These are phyloP conservation scores for Acanthurus leucopareius DNA, from an alignment of 2,797 vertebrate genomes.

Conservation along the genomic window DNA sequence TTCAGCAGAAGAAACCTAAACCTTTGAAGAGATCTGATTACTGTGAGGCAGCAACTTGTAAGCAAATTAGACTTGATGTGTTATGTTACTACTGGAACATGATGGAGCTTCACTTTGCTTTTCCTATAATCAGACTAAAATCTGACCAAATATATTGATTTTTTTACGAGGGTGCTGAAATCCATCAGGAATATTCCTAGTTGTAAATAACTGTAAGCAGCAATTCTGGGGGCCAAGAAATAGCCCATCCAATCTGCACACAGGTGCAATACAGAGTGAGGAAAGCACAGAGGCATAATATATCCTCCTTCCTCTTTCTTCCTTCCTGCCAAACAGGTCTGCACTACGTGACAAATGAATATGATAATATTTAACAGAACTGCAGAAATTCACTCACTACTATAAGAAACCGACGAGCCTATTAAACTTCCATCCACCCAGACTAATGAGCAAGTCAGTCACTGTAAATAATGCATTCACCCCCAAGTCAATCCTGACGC, in stretches of 20 bases:
- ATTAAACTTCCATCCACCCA: conserved; percentile 8
- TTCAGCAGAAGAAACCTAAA: conserved; percentile 46
- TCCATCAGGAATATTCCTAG: conserved; percentile 11
- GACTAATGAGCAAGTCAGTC: background rate
- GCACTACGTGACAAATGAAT: background rate
- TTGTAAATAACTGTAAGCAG: conserved; percentile 4
- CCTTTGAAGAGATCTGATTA: conserved; percentile 43
- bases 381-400: background rate
- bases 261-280: background rate
- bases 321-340: background rate
- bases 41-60: conserved; percentile 53
- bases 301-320: background rate
- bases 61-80: conserved; percentile 65
- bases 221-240: conserved; percentile 2
- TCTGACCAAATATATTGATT: conserved; percentile 24
- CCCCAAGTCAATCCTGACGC: background rate
- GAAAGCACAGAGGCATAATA: background rate
- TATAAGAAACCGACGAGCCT: conserved; percentile 5
- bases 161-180: conserved; percentile 12
- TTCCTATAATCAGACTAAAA: conserved; percentile 9
- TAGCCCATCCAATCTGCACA: background rate
- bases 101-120: conserved; percentile 16
- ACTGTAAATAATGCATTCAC: conserved; percentile 21
- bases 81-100: conserved; percentile 55
- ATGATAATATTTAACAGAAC: background rate